Evolutionary conservation across 2,888 invertebrate species (phyloP), one percentile per base, ranked within the genome.

Genomic region (Coremacera marginata): DNA sequence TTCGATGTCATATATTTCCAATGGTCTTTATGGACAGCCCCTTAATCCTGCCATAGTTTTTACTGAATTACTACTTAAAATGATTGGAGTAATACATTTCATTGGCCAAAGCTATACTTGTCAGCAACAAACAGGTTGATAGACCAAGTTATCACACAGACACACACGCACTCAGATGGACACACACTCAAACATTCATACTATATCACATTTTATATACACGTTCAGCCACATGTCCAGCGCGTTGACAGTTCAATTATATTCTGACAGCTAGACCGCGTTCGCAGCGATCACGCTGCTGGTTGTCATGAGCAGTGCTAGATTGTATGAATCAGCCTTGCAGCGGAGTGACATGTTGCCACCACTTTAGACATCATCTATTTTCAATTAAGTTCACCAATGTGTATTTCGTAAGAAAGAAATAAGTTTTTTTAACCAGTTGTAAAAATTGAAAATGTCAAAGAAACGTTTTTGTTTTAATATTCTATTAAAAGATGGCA

Each of bases 211-310:
- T 44, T 44, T 44, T 44, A 44, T 44, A 44, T 44, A 55, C 52
- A 55, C 55, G 1, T n/a, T 16, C 57, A 22, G 22, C 25, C 60
- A 51, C 76, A 76, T 77, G 49, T 75, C 70, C 65, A 25, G 49
- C 22, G 57, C 72, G 70, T 49, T 77, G 79, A 79, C 79, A 79
- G 71, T 77, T 79, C 79, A 77, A 79, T 79, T 79, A 77, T 77
- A 68, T 70, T 77, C 70, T 67, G 79, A 72, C 77, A 79, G 75
- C 65, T 52, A 22, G 19, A 25, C 31, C 52, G 51, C 52, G 27
- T 52, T 65, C 9, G 70, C 70, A 31, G 51, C 16, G 34, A 8
- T 34, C 16, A 19, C n/a, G 65, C 65, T n/a, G 31, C 22, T n/a
- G 19, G 16, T 19, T n/a, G n/a, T n/a, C 65, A 19, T 9, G 31